These are phyloP conservation scores for Aptenodytes forsteri DNA, from an alignment of 2,113 vertebrate species.

Conservation along the genomic window DNA sequence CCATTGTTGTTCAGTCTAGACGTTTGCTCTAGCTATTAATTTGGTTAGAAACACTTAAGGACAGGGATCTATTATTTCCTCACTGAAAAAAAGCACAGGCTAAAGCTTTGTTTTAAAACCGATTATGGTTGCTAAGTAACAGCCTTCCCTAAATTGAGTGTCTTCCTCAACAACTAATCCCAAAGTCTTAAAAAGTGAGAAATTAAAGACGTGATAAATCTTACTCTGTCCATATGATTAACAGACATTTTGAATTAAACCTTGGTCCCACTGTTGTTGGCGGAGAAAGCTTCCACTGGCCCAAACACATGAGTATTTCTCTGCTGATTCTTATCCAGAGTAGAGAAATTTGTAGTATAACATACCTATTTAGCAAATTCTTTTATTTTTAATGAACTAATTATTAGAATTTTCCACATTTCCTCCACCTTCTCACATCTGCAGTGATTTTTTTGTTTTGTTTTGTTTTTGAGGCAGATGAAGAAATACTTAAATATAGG, in stretches of 20 bases:
- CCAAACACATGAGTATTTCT: background rate
- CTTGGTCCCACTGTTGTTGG: background rate
- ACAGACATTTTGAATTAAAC: background rate
- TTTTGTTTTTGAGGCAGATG: background rate
- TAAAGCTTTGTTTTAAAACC: conserved; percentile 47
- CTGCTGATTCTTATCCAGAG: background rate
- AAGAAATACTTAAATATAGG: background rate
- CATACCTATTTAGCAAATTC: background rate
- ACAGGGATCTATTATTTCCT: conserved; percentile 12
- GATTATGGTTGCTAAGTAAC: conserved; percentile 55
- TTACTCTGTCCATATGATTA: background rate
- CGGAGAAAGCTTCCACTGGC: background rate
- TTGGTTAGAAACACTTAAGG: background rate
- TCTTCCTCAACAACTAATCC: conserved; percentile 11
- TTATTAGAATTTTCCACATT: background rate
- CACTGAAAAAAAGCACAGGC: background rate
- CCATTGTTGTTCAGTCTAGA: background rate
- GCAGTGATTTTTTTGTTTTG: background rate
- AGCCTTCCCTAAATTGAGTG: background rate
- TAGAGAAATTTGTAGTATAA: background rate
- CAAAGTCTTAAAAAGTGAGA: conserved; percentile 27
- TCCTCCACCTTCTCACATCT: background rate
- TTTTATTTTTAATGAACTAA: background rate
- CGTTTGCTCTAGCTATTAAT: background rate
- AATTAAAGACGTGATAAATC: background rate